Base-by-base conservation (phyloP, 2,797 vertebrate genomes). In the Tenualosa thibaudeaui region DNA sequence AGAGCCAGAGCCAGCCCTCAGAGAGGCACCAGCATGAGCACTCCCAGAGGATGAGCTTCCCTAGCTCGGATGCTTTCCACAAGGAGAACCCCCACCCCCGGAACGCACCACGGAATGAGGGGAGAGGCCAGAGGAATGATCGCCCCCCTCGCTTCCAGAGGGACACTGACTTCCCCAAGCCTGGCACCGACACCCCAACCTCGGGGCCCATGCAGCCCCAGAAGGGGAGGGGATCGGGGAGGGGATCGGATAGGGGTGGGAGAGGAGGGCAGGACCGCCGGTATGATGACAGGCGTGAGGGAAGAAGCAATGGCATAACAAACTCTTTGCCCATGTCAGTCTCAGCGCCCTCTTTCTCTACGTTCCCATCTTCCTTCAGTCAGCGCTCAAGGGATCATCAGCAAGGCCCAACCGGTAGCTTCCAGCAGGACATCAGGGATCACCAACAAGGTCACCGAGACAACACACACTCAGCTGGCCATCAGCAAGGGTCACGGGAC, bases 101-200 rank as follows among this genome's bases (percentile, higher is more conserved):
- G 91, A 95, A 96, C 81, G 85, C 93, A 87, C 87, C 94, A 31
- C 94, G 97, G 85, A 97, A 94, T 84, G 97, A 98, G 85, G 93
- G 94, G 81, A 95, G 97, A 86, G 95, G 95, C 43, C 97, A 94
- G 89, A 96, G 97, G 90, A 98, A 96, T 58, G 97, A 99, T 90
- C 96, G 97, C 85, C 97, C 98, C 0, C 98, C 98, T 87, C 98
- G 98, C 86, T 99, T 99, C 92, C 96, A 98, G 92, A 96, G 92
- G 89, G 98, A 99, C 85, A 91, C 91, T 50, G 97, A 98, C 85
- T 96, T 96, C 89, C 95, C 95, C 49, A 97, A 96, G 88, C 96
- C 97, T 26, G 87, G 92, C 89, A 94, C 95, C 85, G 97, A 98
- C 87, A 89, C 93, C 31, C 85, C 90, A 24, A 93, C 93, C n/a